Base-by-base conservation (phyloP, 2,888 invertebrate species). In the Alviniconcha strummeri region DNA sequence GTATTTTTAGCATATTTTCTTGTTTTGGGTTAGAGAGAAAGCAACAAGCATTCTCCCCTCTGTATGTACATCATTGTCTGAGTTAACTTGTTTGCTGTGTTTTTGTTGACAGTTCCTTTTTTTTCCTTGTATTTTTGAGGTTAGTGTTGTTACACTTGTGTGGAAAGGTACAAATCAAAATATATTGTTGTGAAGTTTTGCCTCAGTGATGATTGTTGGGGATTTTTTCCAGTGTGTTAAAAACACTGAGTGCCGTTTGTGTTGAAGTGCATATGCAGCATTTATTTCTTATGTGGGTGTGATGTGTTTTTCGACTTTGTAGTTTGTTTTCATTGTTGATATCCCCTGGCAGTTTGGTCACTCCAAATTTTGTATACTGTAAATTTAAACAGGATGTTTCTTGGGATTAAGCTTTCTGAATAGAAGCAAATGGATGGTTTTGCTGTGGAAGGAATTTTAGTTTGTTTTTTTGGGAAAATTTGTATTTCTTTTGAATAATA, bases 161-260 rank as follows among this genome's bases (percentile, higher is more conserved):
- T 85, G 84, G 82, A 83, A 86, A 83, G 80, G 78, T 81, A 86
- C 81, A 83, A 77, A 85, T 83, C 83, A 84, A 85, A 84, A 82
- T 81, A 80, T 80, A 76, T 83, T 81, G 81, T 83, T 81, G 83
- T 85, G 84, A 83, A 82, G 80, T 85, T 83, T 78, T 81, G n/a
- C 83, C 81, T 83, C 64, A 13, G 17, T 80, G 80, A 52, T 69
- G 80, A 64, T 80, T 69, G 76, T 67, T 74, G 60, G 72, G 71
- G 52, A 69, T 67, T 17, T 80, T 64, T 74, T 74, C 57, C 75
- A 81, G 75, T 64, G 75, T 81, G 81, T 81, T 81, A 52, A 72
- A 15, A 71, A 81, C 75, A 81, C 75, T 74, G 81, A 81, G 81
- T 81, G 81, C 75, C 36, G 81, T 74, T 81, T 81, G 81, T 81